Evolutionary conservation across 2,797 vertebrate species (phyloP).

Genomic region (Chloroceryle amazona): DNA sequence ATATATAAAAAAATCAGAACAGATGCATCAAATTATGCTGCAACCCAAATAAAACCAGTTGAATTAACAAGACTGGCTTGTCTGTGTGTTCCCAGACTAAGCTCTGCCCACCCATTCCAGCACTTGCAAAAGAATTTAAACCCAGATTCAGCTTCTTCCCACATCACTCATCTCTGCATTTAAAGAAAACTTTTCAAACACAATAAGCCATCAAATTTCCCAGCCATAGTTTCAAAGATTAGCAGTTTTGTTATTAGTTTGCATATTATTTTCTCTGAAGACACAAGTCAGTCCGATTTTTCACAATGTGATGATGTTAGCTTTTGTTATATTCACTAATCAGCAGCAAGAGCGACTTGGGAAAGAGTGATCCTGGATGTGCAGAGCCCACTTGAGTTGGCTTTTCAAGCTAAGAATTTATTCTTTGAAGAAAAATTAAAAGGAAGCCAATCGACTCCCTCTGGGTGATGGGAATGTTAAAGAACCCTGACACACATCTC

Average conservation of each 20-base stretch:
- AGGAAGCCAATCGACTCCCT: background rate
- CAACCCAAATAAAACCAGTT: background rate
- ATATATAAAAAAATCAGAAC: background rate
- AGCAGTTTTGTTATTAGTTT: background rate
- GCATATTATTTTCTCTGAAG: background rate
- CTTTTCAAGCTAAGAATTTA: background rate
- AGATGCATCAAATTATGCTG: background rate
- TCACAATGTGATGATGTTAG: rapidly evolving
- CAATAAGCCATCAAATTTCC: background rate
- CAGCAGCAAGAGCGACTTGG: background rate
- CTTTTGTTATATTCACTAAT: background rate
- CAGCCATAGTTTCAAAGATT: background rate
- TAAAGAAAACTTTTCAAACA: conserved; percentile 8
- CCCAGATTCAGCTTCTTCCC: background rate
- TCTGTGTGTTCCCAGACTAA: background rate
- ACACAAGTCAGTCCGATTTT: background rate
- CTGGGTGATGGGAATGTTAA: background rate
- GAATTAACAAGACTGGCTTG: background rate
- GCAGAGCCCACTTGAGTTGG: background rate
- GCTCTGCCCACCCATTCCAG: background rate
- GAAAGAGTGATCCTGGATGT: background rate
- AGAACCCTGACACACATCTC: background rate
- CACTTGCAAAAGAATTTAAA: background rate
- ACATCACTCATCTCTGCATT: background rate
- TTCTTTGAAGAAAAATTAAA: background rate